These are phyloP conservation scores for Lepisosteus oculatus DNA, from an alignment of 2,113 vertebrate genomes.

Conservation along the genomic window DNA sequence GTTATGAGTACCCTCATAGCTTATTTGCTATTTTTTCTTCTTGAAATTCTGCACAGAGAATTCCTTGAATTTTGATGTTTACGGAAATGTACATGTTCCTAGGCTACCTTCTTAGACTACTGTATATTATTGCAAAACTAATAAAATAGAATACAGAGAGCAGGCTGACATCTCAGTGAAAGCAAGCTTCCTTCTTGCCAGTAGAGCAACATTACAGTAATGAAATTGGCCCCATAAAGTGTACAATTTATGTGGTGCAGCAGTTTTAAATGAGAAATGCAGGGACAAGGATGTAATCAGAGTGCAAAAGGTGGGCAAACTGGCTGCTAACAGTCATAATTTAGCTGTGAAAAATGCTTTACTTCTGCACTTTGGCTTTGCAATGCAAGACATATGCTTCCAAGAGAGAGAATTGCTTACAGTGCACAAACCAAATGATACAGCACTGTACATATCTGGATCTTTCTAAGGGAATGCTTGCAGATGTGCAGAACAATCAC, in stretches of 20 bases:
- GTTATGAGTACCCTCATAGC: no score
- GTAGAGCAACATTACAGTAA: neutral
- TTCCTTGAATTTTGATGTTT: no score
- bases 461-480: neutral
- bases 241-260: neutral
- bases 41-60: no score
- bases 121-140: neutral
- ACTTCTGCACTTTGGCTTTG: conserved; percentile 8
- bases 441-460: neutral
- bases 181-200: neutral
- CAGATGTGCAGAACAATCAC: neutral
- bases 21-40: no score
- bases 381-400: conserved; percentile 11
- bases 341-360: conserved; percentile 17
- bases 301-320: conserved; percentile 2
- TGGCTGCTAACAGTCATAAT: conserved; percentile 6
- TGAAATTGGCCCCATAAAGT: neutral
- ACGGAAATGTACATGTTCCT: no score
- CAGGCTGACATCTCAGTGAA: neutral
- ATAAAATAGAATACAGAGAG: neutral
- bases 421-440: conserved; percentile 10
- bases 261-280: conserved; percentile 3
- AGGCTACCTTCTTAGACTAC: no score
- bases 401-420: neutral
- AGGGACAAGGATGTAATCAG: conserved; percentile 9